Evolutionary conservation across 1,140 invertebrate species (phyloP).

Genomic region (Drepana arcuata): DNA sequence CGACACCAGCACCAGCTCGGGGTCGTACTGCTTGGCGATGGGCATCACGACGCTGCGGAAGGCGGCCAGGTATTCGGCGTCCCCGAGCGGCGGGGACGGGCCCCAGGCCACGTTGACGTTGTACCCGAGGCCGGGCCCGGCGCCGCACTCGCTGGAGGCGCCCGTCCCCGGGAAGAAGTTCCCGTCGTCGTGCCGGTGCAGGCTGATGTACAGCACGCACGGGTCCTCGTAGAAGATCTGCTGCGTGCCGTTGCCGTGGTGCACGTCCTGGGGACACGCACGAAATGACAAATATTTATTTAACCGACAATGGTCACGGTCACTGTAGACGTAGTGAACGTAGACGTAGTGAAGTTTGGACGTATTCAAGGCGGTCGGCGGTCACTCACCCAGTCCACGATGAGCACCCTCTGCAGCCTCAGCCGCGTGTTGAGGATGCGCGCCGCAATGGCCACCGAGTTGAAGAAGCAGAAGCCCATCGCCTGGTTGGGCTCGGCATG

Average conservation of each 20-base stretch:
- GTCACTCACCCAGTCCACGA: conserved; percentile 99
- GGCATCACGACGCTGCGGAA: conserved; percentile 95
- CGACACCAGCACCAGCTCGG: conserved; percentile 96
- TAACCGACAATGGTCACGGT: too few relatives aligned
- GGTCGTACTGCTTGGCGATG: conserved; percentile 92
- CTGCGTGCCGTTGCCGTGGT: conserved; percentile 99
- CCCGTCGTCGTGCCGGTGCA: conserved; percentile 99
- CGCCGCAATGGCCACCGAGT: conserved; percentile 98
- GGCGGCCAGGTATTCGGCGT: conserved; percentile 98
- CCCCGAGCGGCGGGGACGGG: conserved; percentile 92
- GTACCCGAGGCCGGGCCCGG: conserved; percentile 92
- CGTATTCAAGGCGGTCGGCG: too few relatives aligned
- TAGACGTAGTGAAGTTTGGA: too few relatives aligned
- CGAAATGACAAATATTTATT: too few relatives aligned
- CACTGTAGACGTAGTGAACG: too few relatives aligned
- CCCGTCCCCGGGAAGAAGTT: conserved; percentile 99
- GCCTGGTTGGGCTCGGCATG: conserved; percentile 97
- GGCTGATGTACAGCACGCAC: conserved; percentile 94
- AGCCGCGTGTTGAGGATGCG: conserved; percentile 89
- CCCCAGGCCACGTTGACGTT: conserved; percentile 98
- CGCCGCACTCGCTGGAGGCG: conserved; percentile 91
- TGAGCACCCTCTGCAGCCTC: conserved; percentile 91
- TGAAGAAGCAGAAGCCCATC: conserved; percentile 99
- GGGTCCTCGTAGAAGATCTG: conserved; percentile 98
- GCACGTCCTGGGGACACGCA: conserved; percentile 99